Evolutionary conservation across 2,888 invertebrate genomes (phyloP).

Genomic region (Gymnoscelis rufifasciata): DNA sequence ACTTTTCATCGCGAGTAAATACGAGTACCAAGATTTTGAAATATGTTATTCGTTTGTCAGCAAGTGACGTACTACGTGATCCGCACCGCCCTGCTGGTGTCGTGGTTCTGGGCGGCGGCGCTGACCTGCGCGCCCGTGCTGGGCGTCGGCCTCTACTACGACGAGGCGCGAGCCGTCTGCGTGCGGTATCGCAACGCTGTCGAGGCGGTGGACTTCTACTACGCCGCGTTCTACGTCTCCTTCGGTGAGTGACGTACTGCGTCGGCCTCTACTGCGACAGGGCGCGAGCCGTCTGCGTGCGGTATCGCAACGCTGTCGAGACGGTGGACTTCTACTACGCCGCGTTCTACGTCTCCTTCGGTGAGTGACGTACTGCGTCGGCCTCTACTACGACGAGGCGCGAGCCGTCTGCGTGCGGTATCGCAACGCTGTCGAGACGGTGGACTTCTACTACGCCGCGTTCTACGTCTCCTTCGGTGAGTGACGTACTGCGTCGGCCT

Average conservation of each 20-base stretch:
- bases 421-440: constrained; percentile 81
- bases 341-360: constrained; percentile 85
- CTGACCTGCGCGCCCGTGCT: constrained; percentile 87
- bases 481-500: constrained; percentile 73
- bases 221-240: constrained; percentile 86
- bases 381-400: constrained; percentile 82
- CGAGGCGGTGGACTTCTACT: constrained; percentile 81
- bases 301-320: constrained; percentile 85
- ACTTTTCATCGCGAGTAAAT: no score
- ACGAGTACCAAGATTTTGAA: no score
- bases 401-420: constrained; percentile 82
- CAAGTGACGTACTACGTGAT: constrained; percentile 89
- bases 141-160: constrained; percentile 87
- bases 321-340: constrained; percentile 85
- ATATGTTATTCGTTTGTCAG: constrained; percentile 75
- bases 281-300: constrained; percentile 70
- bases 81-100: constrained; percentile 82
- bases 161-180: constrained; percentile 70
- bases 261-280: constrained; percentile 85
- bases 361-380: constrained; percentile 68
- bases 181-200: constrained; percentile 85
- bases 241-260: constrained; percentile 71
- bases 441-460: constrained; percentile 86
- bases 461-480: constrained; percentile 85
- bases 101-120: constrained; percentile 84